Conservation (phyloP, 1,140 invertebrate genomes). For the Ruditapes philippinarum region DNA sequence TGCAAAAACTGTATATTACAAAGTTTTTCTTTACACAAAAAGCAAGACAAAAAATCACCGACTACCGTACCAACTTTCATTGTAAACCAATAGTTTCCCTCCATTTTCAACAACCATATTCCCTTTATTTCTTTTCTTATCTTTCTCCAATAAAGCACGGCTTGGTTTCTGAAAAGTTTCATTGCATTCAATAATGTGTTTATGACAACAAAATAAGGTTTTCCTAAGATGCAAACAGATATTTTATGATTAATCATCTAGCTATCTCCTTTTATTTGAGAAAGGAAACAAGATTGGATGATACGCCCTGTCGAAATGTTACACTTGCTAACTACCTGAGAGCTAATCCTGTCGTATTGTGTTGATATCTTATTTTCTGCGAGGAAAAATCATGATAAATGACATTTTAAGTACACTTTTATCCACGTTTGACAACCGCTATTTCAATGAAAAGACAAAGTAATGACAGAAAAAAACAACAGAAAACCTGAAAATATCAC, state of each 20-base stretch:
- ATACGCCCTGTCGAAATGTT: conserved; percentile 41
- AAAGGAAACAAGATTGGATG: conserved; percentile 35
- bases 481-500: not conserved
- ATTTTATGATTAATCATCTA: conserved; percentile 26
- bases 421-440: not conserved
- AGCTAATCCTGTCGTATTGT: not conserved
- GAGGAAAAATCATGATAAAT: conserved; percentile 25
- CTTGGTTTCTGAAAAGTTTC: not conserved
- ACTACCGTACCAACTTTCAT: too few relatives aligned
- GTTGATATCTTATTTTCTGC: conserved; percentile 36
- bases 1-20: too few relatives aligned
- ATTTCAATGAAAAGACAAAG: conserved; percentile 11
- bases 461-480: conserved; percentile 8
- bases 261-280: conserved; percentile 32
- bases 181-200: conserved; percentile 3
- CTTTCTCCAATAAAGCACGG: conserved; percentile 14
- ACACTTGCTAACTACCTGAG: conserved; percentile 31
- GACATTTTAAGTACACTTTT: conserved; percentile 41
- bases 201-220: conserved; percentile 11
- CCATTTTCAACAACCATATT: too few relatives aligned
- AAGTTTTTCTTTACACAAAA: too few relatives aligned
- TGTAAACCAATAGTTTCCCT: too few relatives aligned
- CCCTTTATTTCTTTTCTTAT: not conserved
- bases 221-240: conserved; percentile 40
- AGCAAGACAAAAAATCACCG: too few relatives aligned